Evolutionary conservation across 2,888 invertebrate genomes (phyloP).

Genomic region (Sarcophaga subvicina): DNA sequence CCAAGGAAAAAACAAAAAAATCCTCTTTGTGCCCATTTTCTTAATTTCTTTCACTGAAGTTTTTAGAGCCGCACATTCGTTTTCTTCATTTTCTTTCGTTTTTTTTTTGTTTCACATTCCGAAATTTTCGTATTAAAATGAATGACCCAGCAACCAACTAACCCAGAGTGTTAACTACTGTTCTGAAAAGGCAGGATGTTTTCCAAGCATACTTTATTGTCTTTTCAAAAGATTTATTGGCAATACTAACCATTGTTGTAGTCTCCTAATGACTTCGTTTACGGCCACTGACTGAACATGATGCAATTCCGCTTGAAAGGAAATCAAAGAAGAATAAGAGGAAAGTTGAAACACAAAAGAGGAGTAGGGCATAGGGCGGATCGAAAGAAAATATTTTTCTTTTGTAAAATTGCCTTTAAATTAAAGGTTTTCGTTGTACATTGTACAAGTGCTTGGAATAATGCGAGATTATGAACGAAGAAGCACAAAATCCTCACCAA

Average conservation of each 20-base stretch:
- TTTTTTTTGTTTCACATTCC: neutral
- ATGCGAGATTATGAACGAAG: no score
- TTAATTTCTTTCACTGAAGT: neutral
- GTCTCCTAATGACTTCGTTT: neutral
- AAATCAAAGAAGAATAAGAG: neutral
- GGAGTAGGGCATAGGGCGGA: no score
- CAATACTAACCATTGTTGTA: neutral
- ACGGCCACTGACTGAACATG: neutral
- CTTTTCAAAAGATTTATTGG: neutral
- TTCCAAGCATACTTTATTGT: neutral
- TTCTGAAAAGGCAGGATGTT: constrained; percentile 24
- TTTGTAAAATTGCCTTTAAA: no score
- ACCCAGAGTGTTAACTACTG: constrained; percentile 32
- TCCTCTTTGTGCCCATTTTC: neutral
- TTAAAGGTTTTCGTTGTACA: no score
- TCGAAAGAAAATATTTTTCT: no score
- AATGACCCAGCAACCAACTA: constrained; percentile 60
- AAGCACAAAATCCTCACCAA: no score
- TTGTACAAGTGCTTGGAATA: no score
- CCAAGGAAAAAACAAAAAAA: neutral
- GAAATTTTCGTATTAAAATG: constrained; percentile 16
- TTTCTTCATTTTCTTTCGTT: neutral
- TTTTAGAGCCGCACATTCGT: neutral
- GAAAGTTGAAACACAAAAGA: neutral
- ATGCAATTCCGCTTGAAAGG: neutral